phyloP scores from a whole-genome alignment of 2,113 vertebrate genomes.

The Galbula dea region DNA sequence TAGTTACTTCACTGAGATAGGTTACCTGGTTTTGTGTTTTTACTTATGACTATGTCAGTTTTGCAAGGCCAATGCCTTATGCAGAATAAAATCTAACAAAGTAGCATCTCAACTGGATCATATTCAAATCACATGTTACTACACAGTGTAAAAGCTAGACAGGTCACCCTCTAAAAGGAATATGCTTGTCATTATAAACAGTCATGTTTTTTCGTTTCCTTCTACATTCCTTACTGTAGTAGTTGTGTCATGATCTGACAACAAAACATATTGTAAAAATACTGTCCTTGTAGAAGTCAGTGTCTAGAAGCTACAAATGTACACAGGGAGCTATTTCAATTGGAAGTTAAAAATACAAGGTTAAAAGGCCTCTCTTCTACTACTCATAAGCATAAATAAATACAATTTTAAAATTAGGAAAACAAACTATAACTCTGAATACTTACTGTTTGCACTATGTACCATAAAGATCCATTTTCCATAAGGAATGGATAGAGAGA shows the following conservation, averaged over 20 bases:
- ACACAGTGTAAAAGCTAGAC: neutral
- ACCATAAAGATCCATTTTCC: neutral
- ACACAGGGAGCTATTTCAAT: neutral
- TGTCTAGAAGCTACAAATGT: neutral
- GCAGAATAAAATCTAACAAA: neutral
- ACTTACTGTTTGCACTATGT: neutral
- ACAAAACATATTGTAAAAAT: neutral
- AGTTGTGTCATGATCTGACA: neutral
- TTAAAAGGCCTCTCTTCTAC: no score
- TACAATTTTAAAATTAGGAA: neutral
- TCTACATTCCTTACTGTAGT: neutral
- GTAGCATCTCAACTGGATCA: neutral
- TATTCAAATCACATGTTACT: neutral
- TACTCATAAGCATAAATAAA: neutral
- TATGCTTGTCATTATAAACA: neutral
- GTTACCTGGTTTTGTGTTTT: neutral
- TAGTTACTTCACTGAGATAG: neutral
- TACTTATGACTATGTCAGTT: neutral
- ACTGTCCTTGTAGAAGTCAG: neutral
- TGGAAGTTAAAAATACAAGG: neutral
- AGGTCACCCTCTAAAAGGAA: neutral
- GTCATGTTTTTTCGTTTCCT: neutral
- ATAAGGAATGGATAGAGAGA: neutral
- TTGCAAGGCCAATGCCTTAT: neutral
- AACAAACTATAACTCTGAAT: neutral